Conservation (phyloP, 2,888 invertebrate genomes). For the Campoplex nolae region DNA sequence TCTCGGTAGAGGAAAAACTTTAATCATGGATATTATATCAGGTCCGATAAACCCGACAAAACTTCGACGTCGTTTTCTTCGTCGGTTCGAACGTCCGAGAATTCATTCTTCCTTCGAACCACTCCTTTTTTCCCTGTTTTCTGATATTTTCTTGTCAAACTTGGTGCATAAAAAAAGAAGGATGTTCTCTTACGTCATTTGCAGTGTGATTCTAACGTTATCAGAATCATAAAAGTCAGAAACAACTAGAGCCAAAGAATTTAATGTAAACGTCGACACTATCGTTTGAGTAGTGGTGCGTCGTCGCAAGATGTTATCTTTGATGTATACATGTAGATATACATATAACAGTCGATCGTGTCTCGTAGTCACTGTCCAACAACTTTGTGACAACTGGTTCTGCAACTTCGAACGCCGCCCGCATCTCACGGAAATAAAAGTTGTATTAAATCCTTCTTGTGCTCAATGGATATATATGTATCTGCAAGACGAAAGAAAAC, state of each 20-base stretch:
- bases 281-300: background rate
- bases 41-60: background rate
- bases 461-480: slow-evolving; percentile 28
- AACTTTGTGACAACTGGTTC: slow-evolving; percentile 57
- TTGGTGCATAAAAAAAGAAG: background rate
- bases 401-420: slow-evolving; percentile 43
- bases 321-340: background rate
- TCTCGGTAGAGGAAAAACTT: background rate
- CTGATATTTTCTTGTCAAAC: background rate
- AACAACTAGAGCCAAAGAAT: background rate
- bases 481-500: slow-evolving; percentile 49
- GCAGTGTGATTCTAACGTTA: slow-evolving; percentile 3
- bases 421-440: slow-evolving; percentile 57
- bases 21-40: background rate
- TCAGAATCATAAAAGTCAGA: slow-evolving; percentile 44
- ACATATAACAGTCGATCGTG: slow-evolving; percentile 45
- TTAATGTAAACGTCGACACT: slow-evolving; percentile 22
- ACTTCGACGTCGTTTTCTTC: background rate
- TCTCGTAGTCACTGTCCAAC: slow-evolving; percentile 44
- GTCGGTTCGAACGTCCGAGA: background rate
- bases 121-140: background rate
- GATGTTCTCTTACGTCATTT: slow-evolving; percentile 5
- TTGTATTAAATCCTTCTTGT: slow-evolving; percentile 10
- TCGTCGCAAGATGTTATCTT: slow-evolving; percentile 42
- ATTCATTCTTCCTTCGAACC: slow-evolving; percentile 1